Percentiles rank a stretch among this genome's conserved stretches.
These are phyloP conservation scores for Nanger granti DNA, from an alignment of 2,113 vertebrate genomes.

Conservation along the genomic window DNA sequence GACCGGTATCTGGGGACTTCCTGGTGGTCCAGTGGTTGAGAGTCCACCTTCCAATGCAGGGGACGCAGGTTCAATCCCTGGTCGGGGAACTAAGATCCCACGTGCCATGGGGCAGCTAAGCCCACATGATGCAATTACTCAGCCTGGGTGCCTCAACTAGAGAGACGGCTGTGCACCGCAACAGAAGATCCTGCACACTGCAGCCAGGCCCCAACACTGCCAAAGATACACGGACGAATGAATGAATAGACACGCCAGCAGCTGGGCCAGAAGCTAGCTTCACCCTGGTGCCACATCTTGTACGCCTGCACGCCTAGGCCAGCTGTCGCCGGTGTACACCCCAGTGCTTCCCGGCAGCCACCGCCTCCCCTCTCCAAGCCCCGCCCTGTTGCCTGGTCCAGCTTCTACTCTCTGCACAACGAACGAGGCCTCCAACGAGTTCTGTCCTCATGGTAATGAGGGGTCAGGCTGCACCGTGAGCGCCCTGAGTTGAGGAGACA, in stretches of 20 bases:
- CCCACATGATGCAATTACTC: neutral
- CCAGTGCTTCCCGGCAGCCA: neutral
- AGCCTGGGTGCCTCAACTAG: neutral
- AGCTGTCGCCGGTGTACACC: neutral
- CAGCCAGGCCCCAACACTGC: neutral
- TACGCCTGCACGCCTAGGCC: neutral
- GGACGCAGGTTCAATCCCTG: neutral
- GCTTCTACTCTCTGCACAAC: neutral
- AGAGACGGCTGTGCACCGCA: neutral
- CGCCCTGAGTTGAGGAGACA: neutral
- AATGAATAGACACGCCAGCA: fast-evolving
- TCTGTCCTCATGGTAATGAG: neutral
- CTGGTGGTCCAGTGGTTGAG: neutral
- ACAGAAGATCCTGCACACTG: fast-evolving
- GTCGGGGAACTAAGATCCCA: neutral
- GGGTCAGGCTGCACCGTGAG: fast-evolving
- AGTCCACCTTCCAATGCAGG: neutral
- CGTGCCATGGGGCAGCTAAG: neutral
- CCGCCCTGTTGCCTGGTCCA: neutral
- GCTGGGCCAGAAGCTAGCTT: fast-evolving
- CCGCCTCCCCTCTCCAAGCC: neutral
- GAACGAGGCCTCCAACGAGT: too few relatives aligned
- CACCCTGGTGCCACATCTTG: too few relatives aligned
- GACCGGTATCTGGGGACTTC: neutral
- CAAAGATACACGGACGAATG: fast-evolving